Evolutionary conservation across 2,797 vertebrate genomes (phyloP), one percentile per base, ranked within the genome.

Genomic region (Petrocephalus sullivani): DNA sequence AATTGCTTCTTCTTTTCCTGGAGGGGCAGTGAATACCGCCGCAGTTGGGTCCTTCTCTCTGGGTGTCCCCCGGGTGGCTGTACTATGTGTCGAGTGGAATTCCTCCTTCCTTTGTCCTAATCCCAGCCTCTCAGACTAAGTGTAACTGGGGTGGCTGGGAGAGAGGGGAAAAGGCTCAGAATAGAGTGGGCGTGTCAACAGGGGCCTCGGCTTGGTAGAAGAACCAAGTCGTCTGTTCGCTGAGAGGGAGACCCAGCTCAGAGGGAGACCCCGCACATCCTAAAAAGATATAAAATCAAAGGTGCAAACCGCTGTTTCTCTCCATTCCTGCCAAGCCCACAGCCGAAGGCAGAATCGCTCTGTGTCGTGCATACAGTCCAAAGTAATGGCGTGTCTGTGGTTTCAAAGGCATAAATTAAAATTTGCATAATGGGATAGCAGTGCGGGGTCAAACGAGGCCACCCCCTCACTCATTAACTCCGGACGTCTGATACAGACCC

Each of bases 21-120:
- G 56, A 84, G 21, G 90, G 21, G 67, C 60, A 49, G 83, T 37
- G 3, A 67, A 61, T 12, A 89, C n/a, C 4, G 87, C 71, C 88
- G 57, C 41, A 0, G 57, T 87, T 23, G 51, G 57, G 23, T 33
- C 14, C 51, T 14, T 53, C 14, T 37, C 75, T 19, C 28, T 6
- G 14, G 28, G n/a, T 28, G 67, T 58, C 87, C 88, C 33, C 56
- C 61, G 75, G 64, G 86, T 16, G 41, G 75, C n/a, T 4, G 60
- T 57, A 23, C 61, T 88, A 82, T 88, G 78, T 90, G 7, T 85
- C 46, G 49, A 67, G 54, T 89, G 90, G 71, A 87, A 53, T 90
- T 92, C 89, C 91, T 88, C 91, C 91, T 91, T 91, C 92, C 91
- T 92, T 92, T 92, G 93, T 93, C 87, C 91, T 92, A 90, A 90